Conservation (phyloP, 2,888 invertebrate genomes). For the Aspidapion aeneum region DNA sequence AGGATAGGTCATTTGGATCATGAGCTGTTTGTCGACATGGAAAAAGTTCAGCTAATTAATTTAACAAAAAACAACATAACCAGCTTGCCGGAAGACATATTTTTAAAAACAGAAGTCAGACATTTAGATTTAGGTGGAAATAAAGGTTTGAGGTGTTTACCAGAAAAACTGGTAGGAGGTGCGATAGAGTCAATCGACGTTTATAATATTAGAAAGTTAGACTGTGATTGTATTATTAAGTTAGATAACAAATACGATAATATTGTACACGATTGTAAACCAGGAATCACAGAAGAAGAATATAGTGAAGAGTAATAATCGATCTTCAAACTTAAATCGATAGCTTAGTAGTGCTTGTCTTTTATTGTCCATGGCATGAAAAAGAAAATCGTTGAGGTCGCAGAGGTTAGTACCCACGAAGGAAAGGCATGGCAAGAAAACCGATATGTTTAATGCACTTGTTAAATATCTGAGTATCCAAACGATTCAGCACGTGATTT, state of each 20-base stretch:
- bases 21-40: conserved; percentile 26
- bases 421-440: too few species aligned
- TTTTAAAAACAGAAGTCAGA: conserved; percentile 19
- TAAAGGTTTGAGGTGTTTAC: conserved; percentile 26
- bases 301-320: not conserved
- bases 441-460: too few species aligned
- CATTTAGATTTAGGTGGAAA: conserved; percentile 26
- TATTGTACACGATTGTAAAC: not conserved
- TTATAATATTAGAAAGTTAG: conserved; percentile 20
- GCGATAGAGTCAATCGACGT: conserved; percentile 23
- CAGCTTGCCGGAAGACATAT: conserved; percentile 20
- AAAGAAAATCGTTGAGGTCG: too few species aligned
- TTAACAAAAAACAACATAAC: conserved; percentile 27
- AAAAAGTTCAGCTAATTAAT: conserved; percentile 22
- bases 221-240: conserved; percentile 24
- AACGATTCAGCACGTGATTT: too few species aligned
- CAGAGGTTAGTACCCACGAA: too few species aligned
- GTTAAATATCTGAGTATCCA: too few species aligned
- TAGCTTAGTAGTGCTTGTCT: too few species aligned
- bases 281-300: not conserved
- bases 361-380: too few species aligned
- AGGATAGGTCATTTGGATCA: conserved; percentile 26
- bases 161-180: conserved; percentile 22
- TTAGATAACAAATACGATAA: conserved; percentile 1
- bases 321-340: too few species aligned